Base-by-base conservation (phyloP, 2,113 vertebrate species). In the Carassius carassius region DNA sequence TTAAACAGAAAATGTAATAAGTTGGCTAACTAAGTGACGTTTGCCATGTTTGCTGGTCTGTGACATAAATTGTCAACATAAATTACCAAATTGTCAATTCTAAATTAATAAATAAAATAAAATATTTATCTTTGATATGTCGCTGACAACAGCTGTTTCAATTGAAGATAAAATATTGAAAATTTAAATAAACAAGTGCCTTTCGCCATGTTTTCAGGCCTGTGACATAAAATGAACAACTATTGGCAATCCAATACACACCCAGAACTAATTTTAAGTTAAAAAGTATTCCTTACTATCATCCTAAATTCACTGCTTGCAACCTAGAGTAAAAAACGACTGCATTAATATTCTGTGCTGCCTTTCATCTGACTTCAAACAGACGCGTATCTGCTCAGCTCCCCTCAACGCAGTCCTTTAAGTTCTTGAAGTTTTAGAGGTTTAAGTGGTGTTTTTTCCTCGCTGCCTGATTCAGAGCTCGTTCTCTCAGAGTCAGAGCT, bases 331-430 rank as follows among this genome's bases (percentile, higher is more conserved):
- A 2, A 60, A 47, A 72, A 63, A 17, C 11, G 4, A 25, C 21
- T 12, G 23, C 41, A 77, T 83, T 73, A 54, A 63, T 73, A 69
- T 78, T 86, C 78, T 35, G 8, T 58, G 32, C 11, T 16, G 58
- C 62, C 62, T 60, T 72, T 32, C 62, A 23, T 16, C 65, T 49
- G 32, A 67, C 44, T 63, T 74, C 77, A 74, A 81, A 75, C 41
- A 0, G n/a, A 19, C 9, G 4, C 4, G 29, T 75, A 12, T 58
- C 74, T 23, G 10, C 75, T 35, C 16, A 77, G 51, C 47, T 35
- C 29, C 10, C 19, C 70, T 73, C 70, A 73, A 13, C 19, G 3
- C 16, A 69, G 16, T 35, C 32, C 67, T 70, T 70, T 1, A 21
- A 73, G 5, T 23, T 23, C 41, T 41, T 73, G 5, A 8, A 23